These are phyloP conservation scores for Ormyrus labotus DNA, from an alignment of 2,888 invertebrate genomes.

Conservation along the genomic window DNA sequence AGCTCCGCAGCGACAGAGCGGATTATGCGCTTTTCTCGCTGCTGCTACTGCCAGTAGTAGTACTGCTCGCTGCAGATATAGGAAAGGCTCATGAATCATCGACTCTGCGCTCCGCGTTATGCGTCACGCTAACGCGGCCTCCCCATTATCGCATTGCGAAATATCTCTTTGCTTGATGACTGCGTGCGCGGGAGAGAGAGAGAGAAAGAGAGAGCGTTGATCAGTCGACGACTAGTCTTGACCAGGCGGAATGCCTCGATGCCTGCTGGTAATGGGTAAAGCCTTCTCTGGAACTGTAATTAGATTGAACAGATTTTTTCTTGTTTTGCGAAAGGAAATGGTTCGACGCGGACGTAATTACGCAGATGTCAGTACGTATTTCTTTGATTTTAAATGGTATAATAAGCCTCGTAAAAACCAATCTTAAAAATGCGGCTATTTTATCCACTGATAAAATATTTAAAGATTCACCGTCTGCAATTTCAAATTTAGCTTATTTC, in stretches of 20 bases:
- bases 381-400: too few species aligned
- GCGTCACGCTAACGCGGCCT: not conserved
- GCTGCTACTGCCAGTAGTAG: too few species aligned
- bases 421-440: too few species aligned
- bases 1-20: not conserved
- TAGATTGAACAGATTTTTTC: not conserved
- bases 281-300: not conserved
- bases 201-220: not conserved
- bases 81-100: conserved; percentile 28
- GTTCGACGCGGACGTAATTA: too few species aligned
- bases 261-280: too few species aligned
- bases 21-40: conserved; percentile 13
- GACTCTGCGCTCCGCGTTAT: not conserved
- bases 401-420: too few species aligned
- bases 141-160: conserved; percentile 29
- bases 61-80: not conserved
- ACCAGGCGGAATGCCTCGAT: conserved; percentile 1
- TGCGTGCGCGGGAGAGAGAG: not conserved
- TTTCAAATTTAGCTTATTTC: too few species aligned
- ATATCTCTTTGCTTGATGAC: conserved; percentile 42
- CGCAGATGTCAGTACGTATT: too few species aligned
- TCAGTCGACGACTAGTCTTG: conserved; percentile 32
- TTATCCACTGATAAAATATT: too few species aligned
- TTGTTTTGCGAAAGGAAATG: too few species aligned
- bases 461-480: too few species aligned